phyloP scores from a whole-genome alignment of 2,888 invertebrate genomes.

The Pocota personata region DNA sequence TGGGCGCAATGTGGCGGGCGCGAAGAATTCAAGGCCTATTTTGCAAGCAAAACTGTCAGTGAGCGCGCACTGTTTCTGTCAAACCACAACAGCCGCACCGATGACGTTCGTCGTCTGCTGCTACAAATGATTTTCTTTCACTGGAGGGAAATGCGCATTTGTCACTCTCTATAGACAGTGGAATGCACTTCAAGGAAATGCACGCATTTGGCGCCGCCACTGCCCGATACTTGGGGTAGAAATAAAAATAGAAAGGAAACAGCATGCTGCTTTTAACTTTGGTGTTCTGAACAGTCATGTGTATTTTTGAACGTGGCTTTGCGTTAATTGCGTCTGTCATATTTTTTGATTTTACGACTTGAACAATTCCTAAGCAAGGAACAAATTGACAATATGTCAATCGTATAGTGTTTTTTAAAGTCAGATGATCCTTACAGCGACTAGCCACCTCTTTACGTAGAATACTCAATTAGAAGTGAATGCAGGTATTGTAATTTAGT shows the following conservation, averaged over 20 bases:
- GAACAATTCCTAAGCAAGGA: too few relatives aligned
- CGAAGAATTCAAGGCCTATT: slow-evolving; percentile 22
- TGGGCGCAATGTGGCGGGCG: slow-evolving; percentile 48
- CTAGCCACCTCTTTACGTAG: too few relatives aligned
- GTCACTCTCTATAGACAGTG: slow-evolving; percentile 27
- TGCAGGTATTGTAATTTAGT: too few relatives aligned
- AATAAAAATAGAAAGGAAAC: not conserved
- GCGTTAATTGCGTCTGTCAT: too few relatives aligned
- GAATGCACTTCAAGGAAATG: slow-evolving; percentile 56
- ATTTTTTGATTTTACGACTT: too few relatives aligned
- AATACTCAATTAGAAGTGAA: too few relatives aligned
- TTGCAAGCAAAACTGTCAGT: slow-evolving; percentile 36
- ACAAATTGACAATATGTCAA: too few relatives aligned
- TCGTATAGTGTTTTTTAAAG: too few relatives aligned
- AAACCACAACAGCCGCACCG: not conserved
- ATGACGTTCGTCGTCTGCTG: slow-evolving; percentile 8
- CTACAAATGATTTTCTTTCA: slow-evolving; percentile 24
- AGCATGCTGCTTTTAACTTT: not conserved
- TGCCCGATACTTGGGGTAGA: not conserved
- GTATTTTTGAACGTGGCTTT: too few relatives aligned
- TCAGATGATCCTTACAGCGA: too few relatives aligned
- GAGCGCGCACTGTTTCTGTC: slow-evolving; percentile 18
- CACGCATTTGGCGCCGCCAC: slow-evolving; percentile 47
- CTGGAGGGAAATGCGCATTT: slow-evolving; percentile 26
- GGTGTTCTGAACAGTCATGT: not conserved